These are phyloP conservation scores for Parauchenoglanis punctatus DNA, from an alignment of 2,797 vertebrate genomes.

Conservation along the genomic window DNA sequence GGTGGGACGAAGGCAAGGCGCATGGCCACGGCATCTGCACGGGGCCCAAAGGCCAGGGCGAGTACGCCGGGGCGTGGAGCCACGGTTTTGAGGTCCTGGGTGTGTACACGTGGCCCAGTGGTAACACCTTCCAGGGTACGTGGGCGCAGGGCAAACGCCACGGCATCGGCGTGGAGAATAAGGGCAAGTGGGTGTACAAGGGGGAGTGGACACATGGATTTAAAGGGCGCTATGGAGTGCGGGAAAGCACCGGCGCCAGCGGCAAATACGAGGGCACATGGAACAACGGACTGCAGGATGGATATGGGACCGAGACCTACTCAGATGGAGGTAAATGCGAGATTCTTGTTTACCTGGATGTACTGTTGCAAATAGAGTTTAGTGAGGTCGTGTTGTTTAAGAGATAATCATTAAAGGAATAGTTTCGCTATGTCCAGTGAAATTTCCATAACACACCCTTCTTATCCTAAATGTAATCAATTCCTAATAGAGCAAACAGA, in stretches of 20 bases:
- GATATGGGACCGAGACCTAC: constrained; percentile 98
- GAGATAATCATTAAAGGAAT: not conserved
- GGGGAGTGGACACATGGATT: constrained; percentile 99
- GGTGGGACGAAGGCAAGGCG: constrained; percentile 99
- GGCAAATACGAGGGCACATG: constrained; percentile 98
- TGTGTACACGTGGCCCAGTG: constrained; percentile 98
- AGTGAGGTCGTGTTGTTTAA: not conserved
- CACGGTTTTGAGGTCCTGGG: constrained; percentile 98
- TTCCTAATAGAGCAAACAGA: not conserved
- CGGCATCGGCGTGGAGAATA: constrained; percentile 94
- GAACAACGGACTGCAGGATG: constrained; percentile 98
- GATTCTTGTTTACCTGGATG: not conserved
- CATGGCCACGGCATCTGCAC: constrained; percentile 99
- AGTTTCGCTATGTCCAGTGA: not conserved
- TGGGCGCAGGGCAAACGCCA: constrained; percentile 99
- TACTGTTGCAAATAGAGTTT: not conserved
- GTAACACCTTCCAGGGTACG: constrained; percentile 98
- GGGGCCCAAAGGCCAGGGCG: constrained; percentile 97
- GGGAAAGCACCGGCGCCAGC: constrained; percentile 91
- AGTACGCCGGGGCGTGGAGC: constrained; percentile 97
- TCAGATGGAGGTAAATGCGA: constrained; percentile 91
- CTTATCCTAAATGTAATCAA: not conserved
- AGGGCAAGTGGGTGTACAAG: constrained; percentile 98
- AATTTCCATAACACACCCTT: not conserved
- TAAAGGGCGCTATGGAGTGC: constrained; percentile 96